Percentiles rank a stretch among this genome's conserved stretches.
phyloP scores from a whole-genome alignment of 2,888 invertebrate genomes.

The Frankliniella fusca region DNA sequence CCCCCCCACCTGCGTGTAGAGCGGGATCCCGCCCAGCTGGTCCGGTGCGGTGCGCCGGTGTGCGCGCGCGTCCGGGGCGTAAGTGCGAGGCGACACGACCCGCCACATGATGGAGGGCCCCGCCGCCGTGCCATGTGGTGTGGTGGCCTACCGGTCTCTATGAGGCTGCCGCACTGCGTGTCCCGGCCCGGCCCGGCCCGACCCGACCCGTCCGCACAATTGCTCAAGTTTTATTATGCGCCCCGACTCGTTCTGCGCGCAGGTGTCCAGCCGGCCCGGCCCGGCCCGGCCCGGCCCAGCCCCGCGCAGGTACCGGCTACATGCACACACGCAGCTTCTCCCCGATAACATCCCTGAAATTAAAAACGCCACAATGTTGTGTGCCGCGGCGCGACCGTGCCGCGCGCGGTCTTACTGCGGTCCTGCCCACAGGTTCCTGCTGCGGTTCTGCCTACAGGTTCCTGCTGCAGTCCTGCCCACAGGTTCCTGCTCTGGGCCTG shows the following conservation, averaged over 20 bases:
- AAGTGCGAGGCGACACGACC: background rate
- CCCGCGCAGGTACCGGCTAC: background rate
- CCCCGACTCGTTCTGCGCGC: background rate
- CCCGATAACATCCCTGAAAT: no score
- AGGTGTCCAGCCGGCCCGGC: background rate
- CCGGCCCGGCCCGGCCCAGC: background rate
- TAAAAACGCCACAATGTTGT: no score
- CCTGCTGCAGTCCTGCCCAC: no score
- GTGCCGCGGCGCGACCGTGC: no score
- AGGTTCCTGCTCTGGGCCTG: no score
- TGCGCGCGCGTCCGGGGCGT: background rate
- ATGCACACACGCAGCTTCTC: no score
- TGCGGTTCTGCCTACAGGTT: no score
- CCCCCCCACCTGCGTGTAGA: no score
- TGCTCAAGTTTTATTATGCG: slow-evolving; percentile 5
- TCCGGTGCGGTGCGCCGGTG: background rate
- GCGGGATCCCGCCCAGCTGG: no score
- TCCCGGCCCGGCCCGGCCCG: background rate
- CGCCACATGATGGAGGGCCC: background rate
- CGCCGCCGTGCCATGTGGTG: no score
- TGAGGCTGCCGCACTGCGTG: background rate
- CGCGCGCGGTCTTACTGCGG: no score
- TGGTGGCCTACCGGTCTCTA: background rate
- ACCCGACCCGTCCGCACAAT: background rate
- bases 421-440: no score